A percentile compares a stretch with the other conserved stretches of the same genome.
Conservation (phyloP, 2,888 invertebrate species). For the Xestia ashworthii region DNA sequence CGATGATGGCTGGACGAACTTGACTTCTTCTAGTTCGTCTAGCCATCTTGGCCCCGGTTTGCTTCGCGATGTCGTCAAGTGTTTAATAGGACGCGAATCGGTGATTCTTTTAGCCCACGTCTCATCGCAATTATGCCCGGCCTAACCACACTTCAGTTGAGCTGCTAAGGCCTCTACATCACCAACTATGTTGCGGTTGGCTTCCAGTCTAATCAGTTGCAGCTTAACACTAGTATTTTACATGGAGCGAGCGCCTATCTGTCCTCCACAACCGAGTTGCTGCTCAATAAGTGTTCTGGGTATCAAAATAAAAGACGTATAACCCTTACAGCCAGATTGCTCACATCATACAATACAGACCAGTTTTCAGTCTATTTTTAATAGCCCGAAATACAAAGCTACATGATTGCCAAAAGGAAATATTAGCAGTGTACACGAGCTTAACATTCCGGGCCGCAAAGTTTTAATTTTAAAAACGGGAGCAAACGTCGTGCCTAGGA, state of each 20-base stretch:
- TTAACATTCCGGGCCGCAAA: constrained; percentile 86
- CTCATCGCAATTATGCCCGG: too few relatives aligned
- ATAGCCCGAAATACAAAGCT: constrained; percentile 44
- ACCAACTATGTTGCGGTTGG: neutral
- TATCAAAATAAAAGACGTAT: neutral
- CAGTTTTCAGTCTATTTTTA: constrained; percentile 13
- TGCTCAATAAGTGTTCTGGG: neutral
- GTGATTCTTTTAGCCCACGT: too few relatives aligned
- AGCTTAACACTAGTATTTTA: neutral
- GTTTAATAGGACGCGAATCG: too few relatives aligned
- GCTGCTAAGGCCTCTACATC: neutral
- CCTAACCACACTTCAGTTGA: neutral
- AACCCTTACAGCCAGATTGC: neutral
- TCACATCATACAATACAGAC: constrained; percentile 1
- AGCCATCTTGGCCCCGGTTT: too few relatives aligned
- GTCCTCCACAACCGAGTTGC: neutral
- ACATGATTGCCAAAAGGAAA: constrained; percentile 71
- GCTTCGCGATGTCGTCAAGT: neutral
- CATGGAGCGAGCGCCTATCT: neutral
- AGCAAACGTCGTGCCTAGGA: constrained; percentile 86
- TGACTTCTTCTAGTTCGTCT: too few relatives aligned
- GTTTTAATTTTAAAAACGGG: constrained; percentile 90
- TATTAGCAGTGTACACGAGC: constrained; percentile 70
- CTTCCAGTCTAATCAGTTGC: neutral
- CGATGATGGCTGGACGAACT: too few relatives aligned